These are phyloP conservation scores for Patella caerulea DNA, from an alignment of 2,888 invertebrate genomes.

Conservation along the genomic window DNA sequence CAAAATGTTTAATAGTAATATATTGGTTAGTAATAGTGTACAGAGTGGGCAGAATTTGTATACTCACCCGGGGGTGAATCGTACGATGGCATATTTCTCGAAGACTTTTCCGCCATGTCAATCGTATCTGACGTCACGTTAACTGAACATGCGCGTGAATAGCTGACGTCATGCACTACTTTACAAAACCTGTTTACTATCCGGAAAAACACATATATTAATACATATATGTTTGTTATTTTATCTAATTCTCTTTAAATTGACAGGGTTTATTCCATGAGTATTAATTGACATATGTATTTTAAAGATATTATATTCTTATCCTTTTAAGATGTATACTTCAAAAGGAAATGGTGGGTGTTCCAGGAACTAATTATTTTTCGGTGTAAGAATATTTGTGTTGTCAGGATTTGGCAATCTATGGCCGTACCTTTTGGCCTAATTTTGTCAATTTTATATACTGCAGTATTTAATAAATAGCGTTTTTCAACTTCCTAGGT, in stretches of 20 bases:
- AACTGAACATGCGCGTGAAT: conserved; percentile 37
- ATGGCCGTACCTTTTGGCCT: conserved; percentile 37
- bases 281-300: no score
- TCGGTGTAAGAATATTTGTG: conserved; percentile 21
- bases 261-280: no score
- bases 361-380: conserved; percentile 18
- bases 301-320: no score
- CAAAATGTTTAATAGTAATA: no score
- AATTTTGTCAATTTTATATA: conserved; percentile 20
- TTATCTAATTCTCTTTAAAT: no score
- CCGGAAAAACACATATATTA: conserved; percentile 39
- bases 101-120: conserved; percentile 35
- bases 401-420: conserved; percentile 31
- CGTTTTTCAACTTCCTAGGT: conserved; percentile 17
- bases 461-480: conserved; percentile 14
- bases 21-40: no score
- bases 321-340: no score
- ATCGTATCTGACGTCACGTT: conserved; percentile 16
- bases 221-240: conserved; percentile 27
- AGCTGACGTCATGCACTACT: conserved; percentile 48
- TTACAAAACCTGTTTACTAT: conserved; percentile 47
- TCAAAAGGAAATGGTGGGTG: background rate
- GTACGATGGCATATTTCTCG: conserved; percentile 22
- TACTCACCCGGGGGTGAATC: conserved; percentile 26
- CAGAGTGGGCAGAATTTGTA: no score